Evolutionary conservation across 1,140 invertebrate species (phyloP), one percentile per base, ranked within the genome.

Genomic region (Diorhabda elongata): DNA sequence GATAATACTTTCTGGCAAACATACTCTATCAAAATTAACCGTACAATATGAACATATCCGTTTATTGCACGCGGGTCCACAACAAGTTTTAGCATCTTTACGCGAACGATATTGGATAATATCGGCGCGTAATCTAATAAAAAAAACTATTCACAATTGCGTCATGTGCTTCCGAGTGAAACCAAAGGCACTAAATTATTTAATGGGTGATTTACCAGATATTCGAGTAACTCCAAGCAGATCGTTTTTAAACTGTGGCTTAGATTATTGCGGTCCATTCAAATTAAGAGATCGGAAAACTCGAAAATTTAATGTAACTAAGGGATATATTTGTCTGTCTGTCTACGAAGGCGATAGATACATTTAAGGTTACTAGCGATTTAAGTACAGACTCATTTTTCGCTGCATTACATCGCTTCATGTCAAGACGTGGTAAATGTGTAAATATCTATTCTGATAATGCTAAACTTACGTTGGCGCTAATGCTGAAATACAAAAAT

Each of bases 341-440:
- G 71, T 81, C 73, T 2, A 80, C 77, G 4, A 73, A 73, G 52
- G 77, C 76, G 2, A 67, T 81, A 5, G 80, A 83, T 69, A n/a
- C n/a, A n/a, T 58, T 82, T 8, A 79, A 83, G 70, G 4, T 78
- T 1, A 78, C 81, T 0, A 68, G 44, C 11, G 70, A 76, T 63
- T 42, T 80, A 8, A 74, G 74, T 5, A 77, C 78, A 2, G 71
- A 77, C 52, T 72, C 73, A 3, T 80, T 82, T 64, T n/a, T 82
- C 4, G 45, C 45, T 8, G 4, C 45, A 47, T 8, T 47, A 5
- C 45, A 8, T 47, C 45, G 45, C 45, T 47, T 47, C 8, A 5
- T 47, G 4, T 47, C 45, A 47, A 4, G 7, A 68, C 71, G 58
- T 70, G 74, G n/a, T 68, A 9, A 42, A 5, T 61, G 66, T 43